Evolutionary conservation across 2,797 vertebrate genomes (phyloP).

Genomic region (Pitangus sulphuratus): DNA sequence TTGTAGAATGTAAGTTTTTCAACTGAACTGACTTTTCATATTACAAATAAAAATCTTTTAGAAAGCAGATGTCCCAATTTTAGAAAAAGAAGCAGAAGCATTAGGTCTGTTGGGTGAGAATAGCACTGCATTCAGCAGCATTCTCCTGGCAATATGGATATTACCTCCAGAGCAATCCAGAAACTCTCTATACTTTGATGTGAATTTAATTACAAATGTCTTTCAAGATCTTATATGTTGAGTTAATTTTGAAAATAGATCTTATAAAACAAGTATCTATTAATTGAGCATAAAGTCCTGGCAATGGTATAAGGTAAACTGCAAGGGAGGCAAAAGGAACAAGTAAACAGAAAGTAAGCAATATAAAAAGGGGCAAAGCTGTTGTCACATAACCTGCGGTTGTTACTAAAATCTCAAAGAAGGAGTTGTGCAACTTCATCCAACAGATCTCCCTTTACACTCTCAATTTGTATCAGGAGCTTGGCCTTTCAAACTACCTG

Average conservation of each 20-base stretch:
- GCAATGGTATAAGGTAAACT: background rate
- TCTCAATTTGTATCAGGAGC: background rate
- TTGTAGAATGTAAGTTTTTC: fast-evolving
- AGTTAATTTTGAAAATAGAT: background rate
- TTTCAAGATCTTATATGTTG: background rate
- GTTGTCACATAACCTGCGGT: background rate
- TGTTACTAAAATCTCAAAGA: background rate
- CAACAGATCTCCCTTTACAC: background rate
- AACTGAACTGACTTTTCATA: background rate
- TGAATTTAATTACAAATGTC: background rate
- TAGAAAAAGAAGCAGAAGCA: background rate
- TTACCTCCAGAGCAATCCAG: background rate
- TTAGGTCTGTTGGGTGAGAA: background rate
- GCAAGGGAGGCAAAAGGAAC: background rate
- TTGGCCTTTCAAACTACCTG: background rate
- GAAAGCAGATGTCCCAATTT: background rate
- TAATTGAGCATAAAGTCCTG: background rate
- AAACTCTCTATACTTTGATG: background rate
- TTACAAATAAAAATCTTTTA: background rate
- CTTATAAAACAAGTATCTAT: background rate
- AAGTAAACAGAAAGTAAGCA: background rate
- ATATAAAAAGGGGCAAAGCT: background rate
- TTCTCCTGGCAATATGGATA: fast-evolving
- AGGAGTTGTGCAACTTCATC: background rate
- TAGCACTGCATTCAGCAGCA: background rate